Percentiles rank a stretch among this genome's conserved stretches.
These are phyloP conservation scores for Aplodontia rufa DNA, from an alignment of 2,113 vertebrate genomes.

Conservation along the genomic window DNA sequence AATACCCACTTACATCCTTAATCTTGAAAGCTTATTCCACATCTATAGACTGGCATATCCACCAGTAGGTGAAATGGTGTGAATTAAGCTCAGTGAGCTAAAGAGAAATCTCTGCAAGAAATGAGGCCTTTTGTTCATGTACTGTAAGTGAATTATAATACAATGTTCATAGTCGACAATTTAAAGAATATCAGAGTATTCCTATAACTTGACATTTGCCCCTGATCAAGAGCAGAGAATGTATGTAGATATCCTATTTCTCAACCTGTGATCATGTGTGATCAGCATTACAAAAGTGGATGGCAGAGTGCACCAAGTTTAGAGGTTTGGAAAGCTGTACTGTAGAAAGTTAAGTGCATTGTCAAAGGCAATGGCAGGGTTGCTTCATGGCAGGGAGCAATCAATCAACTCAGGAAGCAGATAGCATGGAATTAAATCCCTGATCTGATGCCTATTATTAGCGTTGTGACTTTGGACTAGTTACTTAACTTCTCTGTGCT, in stretches of 20 bases:
- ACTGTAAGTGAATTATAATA: background rate
- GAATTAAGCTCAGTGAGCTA: background rate
- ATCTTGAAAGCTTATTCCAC: background rate
- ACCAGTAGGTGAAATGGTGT: background rate
- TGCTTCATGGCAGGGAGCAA: background rate
- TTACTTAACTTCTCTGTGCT: background rate
- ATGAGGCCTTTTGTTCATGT: background rate
- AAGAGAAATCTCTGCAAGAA: background rate
- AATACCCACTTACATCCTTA: background rate
- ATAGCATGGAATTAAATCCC: background rate
- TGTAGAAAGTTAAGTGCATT: background rate
- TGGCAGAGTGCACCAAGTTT: too few relatives aligned
- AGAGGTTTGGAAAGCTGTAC: background rate
- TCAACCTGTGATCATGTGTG: background rate
- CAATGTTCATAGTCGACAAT: background rate
- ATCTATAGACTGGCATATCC: background rate
- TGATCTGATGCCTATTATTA: background rate
- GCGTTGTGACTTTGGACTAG: background rate
- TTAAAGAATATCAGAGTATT: background rate
- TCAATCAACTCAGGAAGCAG: background rate
- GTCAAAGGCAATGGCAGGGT: background rate
- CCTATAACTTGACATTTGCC: background rate
- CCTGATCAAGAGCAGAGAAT: background rate
- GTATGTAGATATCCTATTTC: background rate
- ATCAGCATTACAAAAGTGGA: background rate